Evolutionary conservation across 2,113 vertebrate species (phyloP).

Genomic region (Aptenodytes patagonicus): DNA sequence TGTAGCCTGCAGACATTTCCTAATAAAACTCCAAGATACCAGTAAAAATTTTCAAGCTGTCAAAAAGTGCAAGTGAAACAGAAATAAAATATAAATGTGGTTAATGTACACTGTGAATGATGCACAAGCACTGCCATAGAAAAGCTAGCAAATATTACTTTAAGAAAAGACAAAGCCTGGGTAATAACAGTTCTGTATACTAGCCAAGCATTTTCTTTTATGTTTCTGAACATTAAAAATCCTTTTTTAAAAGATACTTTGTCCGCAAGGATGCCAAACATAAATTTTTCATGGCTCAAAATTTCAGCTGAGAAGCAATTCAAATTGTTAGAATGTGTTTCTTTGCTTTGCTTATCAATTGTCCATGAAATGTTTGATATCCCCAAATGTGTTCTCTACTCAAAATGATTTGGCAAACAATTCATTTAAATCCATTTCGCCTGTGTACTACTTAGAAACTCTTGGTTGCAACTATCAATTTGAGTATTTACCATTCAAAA

Average conservation of each 20-base stretch:
- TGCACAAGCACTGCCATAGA: not conserved
- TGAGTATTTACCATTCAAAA: not conserved
- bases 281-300: not conserved
- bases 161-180: not conserved
- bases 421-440: not conserved
- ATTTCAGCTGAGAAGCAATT: not conserved
- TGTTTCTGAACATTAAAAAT: not conserved
- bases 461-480: not conserved
- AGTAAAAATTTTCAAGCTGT: slow-evolving; percentile 41
- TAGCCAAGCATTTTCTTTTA: not conserved
- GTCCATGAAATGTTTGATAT: not conserved
- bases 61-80: slow-evolving; percentile 22
- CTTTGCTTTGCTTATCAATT: not conserved
- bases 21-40: slow-evolving; percentile 50
- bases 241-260: not conserved
- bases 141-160: not conserved
- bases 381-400: not conserved
- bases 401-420: not conserved
- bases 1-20: slow-evolving; percentile 21
- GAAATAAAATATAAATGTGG: not conserved
- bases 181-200: not conserved
- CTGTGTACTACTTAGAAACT: not conserved
- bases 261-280: not conserved
- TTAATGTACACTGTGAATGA: not conserved
- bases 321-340: not conserved